These are phyloP conservation scores for Oxyteleia sp. DNA, from an alignment of 2,888 invertebrate species.

Conservation along the genomic window DNA sequence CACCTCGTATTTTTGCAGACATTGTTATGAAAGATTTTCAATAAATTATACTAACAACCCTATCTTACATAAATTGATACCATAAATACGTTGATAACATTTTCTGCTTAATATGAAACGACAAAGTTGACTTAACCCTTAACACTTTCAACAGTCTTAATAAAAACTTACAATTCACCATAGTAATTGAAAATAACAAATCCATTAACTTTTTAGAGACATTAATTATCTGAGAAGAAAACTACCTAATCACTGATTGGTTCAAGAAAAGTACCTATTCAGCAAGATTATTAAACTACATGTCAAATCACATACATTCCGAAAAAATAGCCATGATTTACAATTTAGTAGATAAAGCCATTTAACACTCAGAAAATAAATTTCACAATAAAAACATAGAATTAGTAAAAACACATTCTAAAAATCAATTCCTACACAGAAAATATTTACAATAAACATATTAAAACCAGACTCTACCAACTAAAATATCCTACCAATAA, in stretches of 20 bases:
- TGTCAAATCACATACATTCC: not conserved
- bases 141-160: not conserved
- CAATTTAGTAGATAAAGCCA: not conserved
- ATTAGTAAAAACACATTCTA: not conserved
- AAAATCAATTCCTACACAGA: not conserved
- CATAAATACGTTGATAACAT: not conserved
- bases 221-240: not conserved
- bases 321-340: not conserved
- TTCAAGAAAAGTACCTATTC: not conserved
- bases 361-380: not conserved
- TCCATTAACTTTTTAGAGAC: not conserved
- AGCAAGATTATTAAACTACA: not conserved
- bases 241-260: not conserved
- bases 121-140: not conserved
- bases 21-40: conserved; percentile 1
- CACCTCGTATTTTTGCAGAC: conserved; percentile 4
- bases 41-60: not conserved
- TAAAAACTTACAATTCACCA: not conserved
- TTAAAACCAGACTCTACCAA: no score
- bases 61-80: not conserved
- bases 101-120: not conserved
- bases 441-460: no score
- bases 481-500: no score
- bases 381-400: no score
- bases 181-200: not conserved